Evolutionary conservation across 2,113 vertebrate genomes (phyloP).

Genomic region (Phocoena sinus): DNA sequence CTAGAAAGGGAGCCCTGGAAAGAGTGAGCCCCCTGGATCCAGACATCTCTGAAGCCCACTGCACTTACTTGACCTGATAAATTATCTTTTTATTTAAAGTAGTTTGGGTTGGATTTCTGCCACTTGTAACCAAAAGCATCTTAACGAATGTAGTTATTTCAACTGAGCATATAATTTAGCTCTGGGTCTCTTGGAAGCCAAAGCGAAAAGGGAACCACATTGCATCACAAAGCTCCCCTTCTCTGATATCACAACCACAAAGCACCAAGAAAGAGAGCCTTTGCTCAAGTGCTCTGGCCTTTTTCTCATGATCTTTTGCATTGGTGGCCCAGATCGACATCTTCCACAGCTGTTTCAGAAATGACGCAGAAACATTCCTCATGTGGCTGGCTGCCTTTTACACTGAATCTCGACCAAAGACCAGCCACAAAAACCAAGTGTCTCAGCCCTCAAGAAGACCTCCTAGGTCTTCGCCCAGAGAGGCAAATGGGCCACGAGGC

Average conservation of each 20-base stretch:
- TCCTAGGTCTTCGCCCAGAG: background rate
- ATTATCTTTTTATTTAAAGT: slow-evolving; percentile 18
- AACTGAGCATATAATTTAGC: background rate
- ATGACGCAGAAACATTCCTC: slow-evolving; percentile 41
- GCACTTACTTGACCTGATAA: slow-evolving; percentile 6
- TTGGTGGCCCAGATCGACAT: background rate
- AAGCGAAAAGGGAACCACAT: background rate
- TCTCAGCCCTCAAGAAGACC: background rate
- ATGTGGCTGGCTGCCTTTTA: slow-evolving; percentile 2
- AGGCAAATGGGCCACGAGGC: background rate
- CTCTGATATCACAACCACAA: background rate
- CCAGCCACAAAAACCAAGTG: background rate
- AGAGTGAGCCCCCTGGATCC: background rate
- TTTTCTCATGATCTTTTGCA: background rate
- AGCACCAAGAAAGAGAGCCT: background rate
- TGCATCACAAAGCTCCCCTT: background rate
- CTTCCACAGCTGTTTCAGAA: slow-evolving; percentile 31
- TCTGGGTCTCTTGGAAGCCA: background rate
- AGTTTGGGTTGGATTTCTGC: background rate
- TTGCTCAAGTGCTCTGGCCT: background rate
- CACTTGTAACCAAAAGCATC: slow-evolving; percentile 23
- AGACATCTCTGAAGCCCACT: background rate
- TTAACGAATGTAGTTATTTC: slow-evolving; percentile 5
- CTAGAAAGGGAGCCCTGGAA: background rate
- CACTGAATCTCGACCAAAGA: background rate